phyloP scores from a whole-genome alignment of 2,113 vertebrate species.

The Cromileptes altivelis region DNA sequence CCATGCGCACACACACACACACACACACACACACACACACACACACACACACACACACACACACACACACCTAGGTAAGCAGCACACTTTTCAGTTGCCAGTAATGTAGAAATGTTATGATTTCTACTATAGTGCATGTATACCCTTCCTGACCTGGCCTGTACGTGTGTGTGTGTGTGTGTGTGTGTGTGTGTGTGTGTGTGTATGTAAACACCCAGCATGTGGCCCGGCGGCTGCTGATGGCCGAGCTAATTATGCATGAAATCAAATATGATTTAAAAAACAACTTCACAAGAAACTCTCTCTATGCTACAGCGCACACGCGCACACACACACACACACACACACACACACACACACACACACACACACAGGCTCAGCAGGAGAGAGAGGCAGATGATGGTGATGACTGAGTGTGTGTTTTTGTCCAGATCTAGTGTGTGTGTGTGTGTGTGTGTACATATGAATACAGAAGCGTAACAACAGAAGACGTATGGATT shows the following conservation, averaged over 20 bases:
- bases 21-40: constrained; percentile 2
- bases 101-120: constrained; percentile 33
- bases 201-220: constrained; percentile 50
- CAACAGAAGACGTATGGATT: background rate
- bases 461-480: background rate
- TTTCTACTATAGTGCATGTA: background rate
- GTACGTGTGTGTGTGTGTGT: constrained; percentile 13
- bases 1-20: constrained; percentile 33
- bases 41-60: constrained; percentile 14
- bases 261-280: constrained; percentile 86
- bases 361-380: constrained; percentile 29
- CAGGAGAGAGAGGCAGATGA: constrained; percentile 46
- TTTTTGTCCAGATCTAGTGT: constrained; percentile 20
- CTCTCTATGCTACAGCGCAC: constrained; percentile 8
- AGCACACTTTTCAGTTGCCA: constrained; percentile 7
- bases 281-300: constrained; percentile 74
- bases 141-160: constrained; percentile 10
- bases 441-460: background rate
- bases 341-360: background rate
- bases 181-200: constrained; percentile 30
- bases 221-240: constrained; percentile 65
- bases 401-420: constrained; percentile 38
- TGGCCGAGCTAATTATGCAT: constrained; percentile 85
- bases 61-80: constrained; percentile 27
- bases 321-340: constrained; percentile 25